Conservation (phyloP, 2,797 vertebrate species). For the Fratercula arctica region DNA sequence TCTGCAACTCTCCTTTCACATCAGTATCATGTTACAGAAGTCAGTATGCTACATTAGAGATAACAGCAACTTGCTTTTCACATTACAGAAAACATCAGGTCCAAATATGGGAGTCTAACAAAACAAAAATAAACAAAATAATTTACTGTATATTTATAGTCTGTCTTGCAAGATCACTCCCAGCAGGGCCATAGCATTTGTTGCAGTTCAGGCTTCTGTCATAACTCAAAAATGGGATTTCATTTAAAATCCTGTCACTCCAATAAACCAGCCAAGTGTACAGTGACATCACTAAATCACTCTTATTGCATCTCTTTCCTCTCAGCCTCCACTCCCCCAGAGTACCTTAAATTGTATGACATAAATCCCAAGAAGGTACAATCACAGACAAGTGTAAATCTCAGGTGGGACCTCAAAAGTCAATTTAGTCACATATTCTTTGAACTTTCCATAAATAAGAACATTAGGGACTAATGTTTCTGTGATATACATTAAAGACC, state of each 20-base stretch:
- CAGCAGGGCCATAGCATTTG: not conserved
- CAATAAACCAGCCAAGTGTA: constrained; percentile 12
- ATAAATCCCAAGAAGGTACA: constrained; percentile 12
- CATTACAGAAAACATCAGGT: not conserved
- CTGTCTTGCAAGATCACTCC: constrained; percentile 20
- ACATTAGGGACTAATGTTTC: not conserved
- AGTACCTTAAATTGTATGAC: not conserved
- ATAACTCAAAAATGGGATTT: constrained; percentile 15
- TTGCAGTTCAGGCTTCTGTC: not conserved
- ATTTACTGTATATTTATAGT: not conserved
- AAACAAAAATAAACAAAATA: not conserved
- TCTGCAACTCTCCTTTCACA: not conserved
- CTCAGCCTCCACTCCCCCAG: not conserved
- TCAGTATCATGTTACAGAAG: not conserved
- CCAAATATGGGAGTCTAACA: not conserved
- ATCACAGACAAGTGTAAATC: not conserved
- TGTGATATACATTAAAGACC: not conserved
- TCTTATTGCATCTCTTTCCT: not conserved
- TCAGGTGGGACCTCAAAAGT: constrained; percentile 8
- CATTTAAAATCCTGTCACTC: not conserved
- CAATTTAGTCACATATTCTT: not conserved
- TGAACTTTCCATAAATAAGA: constrained; percentile 27
- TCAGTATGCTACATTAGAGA: not conserved
- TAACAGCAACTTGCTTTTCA: not conserved
- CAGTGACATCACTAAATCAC: constrained; percentile 25